Conservation (phyloP, 2,888 invertebrate species). For the Gisinianus flammeolus region DNA sequence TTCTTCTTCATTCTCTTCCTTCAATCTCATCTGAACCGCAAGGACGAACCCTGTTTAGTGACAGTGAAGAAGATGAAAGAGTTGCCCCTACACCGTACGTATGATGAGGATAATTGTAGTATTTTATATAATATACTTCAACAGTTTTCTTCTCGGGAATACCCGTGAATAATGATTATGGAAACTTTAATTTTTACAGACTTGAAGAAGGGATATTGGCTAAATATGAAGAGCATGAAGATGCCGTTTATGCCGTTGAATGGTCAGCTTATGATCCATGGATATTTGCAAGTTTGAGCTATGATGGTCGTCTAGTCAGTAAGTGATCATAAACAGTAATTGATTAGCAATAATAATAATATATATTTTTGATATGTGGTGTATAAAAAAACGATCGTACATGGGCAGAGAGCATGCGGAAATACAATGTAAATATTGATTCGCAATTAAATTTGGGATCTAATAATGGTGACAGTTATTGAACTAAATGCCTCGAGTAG, state of each 20-base stretch:
- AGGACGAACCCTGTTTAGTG: conserved; percentile 65
- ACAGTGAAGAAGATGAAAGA: conserved; percentile 62
- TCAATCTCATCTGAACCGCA: conserved; percentile 84
- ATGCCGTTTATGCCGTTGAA: conserved; percentile 95
- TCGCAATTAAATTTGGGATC: no score
- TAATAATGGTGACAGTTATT: no score
- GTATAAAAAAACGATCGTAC: no score
- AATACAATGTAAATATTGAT: no score
- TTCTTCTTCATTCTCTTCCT: conserved; percentile 83
- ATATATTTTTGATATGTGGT: no score
- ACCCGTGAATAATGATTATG: no score
- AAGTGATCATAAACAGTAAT: no score
- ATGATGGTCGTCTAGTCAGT: conserved; percentile 92
- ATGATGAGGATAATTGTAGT: background rate
- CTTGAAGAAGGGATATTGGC: conserved; percentile 86
- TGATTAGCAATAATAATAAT: no score
- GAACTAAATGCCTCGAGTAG: no score
- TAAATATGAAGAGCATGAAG: conserved; percentile 95
- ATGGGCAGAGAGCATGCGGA: no score
- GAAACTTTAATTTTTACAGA: conserved; percentile 62
- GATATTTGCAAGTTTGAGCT: conserved; percentile 98
- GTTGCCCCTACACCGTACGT: conserved; percentile 55
- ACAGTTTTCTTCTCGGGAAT: no score
- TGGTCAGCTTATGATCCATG: conserved; percentile 98
- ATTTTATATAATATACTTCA: no score